Evolutionary conservation across 1,140 invertebrate genomes (phyloP).

Genomic region (Drosophila mojavensis): DNA sequence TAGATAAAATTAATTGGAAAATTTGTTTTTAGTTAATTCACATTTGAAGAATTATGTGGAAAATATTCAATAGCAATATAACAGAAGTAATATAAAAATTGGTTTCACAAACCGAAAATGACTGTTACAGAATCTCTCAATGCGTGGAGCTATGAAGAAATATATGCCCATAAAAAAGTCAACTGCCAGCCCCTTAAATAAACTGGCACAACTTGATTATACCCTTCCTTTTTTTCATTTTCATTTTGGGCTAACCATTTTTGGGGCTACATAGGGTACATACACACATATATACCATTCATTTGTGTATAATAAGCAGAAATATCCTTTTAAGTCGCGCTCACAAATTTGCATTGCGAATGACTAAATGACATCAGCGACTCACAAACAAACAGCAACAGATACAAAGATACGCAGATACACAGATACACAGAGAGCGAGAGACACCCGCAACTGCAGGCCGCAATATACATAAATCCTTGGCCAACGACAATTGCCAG

Average conservation of each 20-base stretch:
- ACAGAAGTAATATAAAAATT: too few relatives aligned
- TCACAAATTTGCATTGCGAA: constrained; percentile 61
- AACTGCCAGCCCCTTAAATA: not conserved
- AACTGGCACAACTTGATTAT: constrained; percentile 20
- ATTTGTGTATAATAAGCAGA: constrained; percentile 36
- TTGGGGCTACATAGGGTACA: constrained; percentile 9
- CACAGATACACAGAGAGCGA: not conserved
- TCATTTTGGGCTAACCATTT: constrained; percentile 9
- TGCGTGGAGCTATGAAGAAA: not conserved
- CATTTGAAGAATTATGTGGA: too few relatives aligned
- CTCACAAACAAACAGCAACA: constrained; percentile 3
- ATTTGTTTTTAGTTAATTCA: too few relatives aligned
- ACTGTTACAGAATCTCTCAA: not conserved
- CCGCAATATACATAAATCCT: constrained; percentile 76
- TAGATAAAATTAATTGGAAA: too few relatives aligned
- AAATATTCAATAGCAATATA: too few relatives aligned
- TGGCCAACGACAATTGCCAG: constrained; percentile 50
- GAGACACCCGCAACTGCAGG: constrained; percentile 65
- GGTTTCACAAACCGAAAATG: not conserved
- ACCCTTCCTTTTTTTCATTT: constrained; percentile 23
- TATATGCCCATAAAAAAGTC: not conserved
- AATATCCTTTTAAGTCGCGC: constrained; percentile 73
- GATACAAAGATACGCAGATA: constrained; percentile 9
- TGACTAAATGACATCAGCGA: constrained; percentile 62
- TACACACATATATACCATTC: not conserved